phyloP scores from a whole-genome alignment of 2,888 invertebrate species.

The Ochropleura leucogaster region DNA sequence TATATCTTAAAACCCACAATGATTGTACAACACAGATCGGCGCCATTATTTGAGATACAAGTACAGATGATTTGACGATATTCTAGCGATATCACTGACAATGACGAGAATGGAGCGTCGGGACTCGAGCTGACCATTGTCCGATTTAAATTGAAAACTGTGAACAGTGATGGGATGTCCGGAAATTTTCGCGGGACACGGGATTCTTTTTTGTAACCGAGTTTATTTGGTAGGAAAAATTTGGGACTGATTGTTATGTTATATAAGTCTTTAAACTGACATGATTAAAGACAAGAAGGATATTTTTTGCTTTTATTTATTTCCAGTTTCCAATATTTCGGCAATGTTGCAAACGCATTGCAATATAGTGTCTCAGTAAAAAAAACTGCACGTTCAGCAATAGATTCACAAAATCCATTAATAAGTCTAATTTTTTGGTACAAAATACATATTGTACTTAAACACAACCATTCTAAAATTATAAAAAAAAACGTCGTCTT shows the following conservation, averaged over 20 bases:
- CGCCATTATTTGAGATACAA: constrained; percentile 25
- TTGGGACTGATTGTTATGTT: too few species aligned
- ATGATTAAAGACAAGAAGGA: too few species aligned
- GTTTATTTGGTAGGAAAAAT: not conserved
- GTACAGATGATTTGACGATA: constrained; percentile 57
- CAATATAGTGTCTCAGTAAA: too few species aligned
- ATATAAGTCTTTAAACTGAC: too few species aligned
- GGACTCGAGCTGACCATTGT: constrained; percentile 79
- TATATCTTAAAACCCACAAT: constrained; percentile 37
- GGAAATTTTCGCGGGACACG: constrained; percentile 26
- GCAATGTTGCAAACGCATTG: too few species aligned
- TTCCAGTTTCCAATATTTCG: too few species aligned
- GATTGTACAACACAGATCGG: not conserved
- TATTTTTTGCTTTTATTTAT: too few species aligned
- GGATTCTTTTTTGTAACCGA: not conserved
- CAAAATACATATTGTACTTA: not conserved
- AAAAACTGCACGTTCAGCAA: not conserved
- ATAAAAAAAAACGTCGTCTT: not conserved
- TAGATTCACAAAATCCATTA: not conserved
- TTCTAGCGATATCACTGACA: constrained; percentile 73
- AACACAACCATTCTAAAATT: not conserved
- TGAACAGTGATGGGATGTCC: constrained; percentile 78
- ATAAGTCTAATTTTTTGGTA: fast-evolving
- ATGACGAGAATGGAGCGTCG: constrained; percentile 73
- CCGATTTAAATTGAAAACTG: constrained; percentile 89